A percentile compares a stretch with the other conserved stretches of the same genome.
Evolutionary conservation across 2,113 vertebrate genomes (phyloP).

Genomic region (Trichomycterus rosablanca): DNA sequence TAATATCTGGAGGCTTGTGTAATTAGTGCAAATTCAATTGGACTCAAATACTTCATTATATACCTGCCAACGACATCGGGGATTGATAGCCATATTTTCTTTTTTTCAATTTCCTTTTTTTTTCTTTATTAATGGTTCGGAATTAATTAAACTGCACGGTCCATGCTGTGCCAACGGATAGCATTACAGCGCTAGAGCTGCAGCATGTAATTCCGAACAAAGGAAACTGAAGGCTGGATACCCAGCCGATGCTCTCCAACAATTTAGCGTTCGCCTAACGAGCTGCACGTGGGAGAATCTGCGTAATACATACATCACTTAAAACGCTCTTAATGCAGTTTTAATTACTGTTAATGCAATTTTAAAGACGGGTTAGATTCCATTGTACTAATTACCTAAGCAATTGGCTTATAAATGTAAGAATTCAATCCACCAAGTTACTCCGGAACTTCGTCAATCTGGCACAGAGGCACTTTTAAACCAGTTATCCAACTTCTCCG

Average conservation of each 20-base stretch:
- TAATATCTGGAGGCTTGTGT: conserved; percentile 67
- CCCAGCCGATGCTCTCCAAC: conserved; percentile 11
- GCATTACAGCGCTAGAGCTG: conserved; percentile 40
- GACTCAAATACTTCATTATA: conserved; percentile 70
- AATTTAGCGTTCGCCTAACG: conserved; percentile 10
- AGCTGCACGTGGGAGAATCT: conserved; percentile 11
- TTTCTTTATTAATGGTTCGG: conserved; percentile 64
- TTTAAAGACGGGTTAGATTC: conserved; percentile 21
- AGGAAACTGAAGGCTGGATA: conserved; percentile 4
- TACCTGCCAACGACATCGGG: conserved; percentile 66
- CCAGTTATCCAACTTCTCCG: conserved; percentile 17
- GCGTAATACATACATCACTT: not conserved
- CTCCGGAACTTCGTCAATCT: conserved; percentile 15
- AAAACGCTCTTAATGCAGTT: conserved; percentile 11
- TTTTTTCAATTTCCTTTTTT: conserved; percentile 51
- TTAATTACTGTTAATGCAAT: conserved; percentile 21
- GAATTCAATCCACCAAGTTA: conserved; percentile 12
- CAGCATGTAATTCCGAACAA: conserved; percentile 27
- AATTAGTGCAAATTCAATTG: conserved; percentile 71
- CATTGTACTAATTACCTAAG: conserved; percentile 8
- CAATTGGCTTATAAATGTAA: not conserved
- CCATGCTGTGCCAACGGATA: conserved; percentile 34
- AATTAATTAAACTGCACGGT: conserved; percentile 62
- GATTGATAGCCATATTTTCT: conserved; percentile 67
- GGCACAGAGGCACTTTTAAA: conserved; percentile 23